A percentile compares a stretch with the other conserved stretches of the same genome.
Conservation (phyloP, 2,888 invertebrate species). For the Epinotia bilunana region DNA sequence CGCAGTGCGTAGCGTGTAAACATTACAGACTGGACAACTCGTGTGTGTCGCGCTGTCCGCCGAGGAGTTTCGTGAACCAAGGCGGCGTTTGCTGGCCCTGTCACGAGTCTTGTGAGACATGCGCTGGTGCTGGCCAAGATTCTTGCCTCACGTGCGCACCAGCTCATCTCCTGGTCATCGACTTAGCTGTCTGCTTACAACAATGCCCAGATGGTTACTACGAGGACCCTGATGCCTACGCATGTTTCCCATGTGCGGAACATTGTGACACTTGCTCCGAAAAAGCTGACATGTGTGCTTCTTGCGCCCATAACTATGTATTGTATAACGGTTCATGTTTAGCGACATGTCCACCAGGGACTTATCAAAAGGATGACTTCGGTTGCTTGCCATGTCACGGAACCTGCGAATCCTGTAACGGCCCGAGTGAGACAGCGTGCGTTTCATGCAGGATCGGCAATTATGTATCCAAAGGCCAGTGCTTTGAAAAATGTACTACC, state of each 20-base stretch:
- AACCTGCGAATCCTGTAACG: conserved; percentile 92
- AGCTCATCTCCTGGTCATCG: conserved; percentile 92
- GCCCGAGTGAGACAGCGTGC: conserved; percentile 91
- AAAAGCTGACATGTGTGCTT: conserved; percentile 92
- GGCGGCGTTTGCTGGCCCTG: conserved; percentile 94
- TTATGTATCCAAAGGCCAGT: conserved; percentile 89
- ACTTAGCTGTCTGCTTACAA: conserved; percentile 93
- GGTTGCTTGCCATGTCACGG: conserved; percentile 91
- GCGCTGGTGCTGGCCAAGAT: conserved; percentile 94
- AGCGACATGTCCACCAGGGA: conserved; percentile 92
- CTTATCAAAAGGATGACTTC: conserved; percentile 94
- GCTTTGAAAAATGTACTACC: conserved; percentile 88
- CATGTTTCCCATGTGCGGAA: conserved; percentile 94
- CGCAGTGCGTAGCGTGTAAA: conserved; percentile 93
- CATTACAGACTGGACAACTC: conserved; percentile 93
- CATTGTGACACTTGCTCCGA: conserved; percentile 95
- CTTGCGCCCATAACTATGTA: conserved; percentile 94
- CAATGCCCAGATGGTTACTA: conserved; percentile 95
- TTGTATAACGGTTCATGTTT: conserved; percentile 93
- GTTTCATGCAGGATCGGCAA: conserved; percentile 90
- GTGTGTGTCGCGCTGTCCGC: conserved; percentile 93
- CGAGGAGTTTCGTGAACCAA: conserved; percentile 92
- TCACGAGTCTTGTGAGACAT: conserved; percentile 94
- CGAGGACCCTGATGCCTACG: conserved; percentile 90
- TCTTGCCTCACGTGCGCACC: conserved; percentile 94